Evolutionary conservation across 2,888 invertebrate genomes (phyloP).

Genomic region (Caenorhabditis sp.): DNA sequence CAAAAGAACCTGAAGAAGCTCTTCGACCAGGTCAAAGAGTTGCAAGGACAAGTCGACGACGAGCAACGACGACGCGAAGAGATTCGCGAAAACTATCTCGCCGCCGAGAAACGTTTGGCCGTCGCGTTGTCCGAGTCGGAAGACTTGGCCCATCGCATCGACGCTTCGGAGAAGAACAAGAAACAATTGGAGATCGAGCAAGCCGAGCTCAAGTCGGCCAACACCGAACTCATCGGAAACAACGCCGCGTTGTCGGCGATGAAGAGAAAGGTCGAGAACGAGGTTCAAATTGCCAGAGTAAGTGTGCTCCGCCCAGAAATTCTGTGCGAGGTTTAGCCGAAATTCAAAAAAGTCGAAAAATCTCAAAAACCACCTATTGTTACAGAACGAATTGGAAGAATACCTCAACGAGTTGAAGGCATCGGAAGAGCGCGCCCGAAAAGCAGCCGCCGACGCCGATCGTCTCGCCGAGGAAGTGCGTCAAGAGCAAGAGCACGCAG

Average conservation of each 20-base stretch:
- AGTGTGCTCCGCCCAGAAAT: no score
- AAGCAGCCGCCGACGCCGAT: conserved; percentile 95
- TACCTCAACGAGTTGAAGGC: conserved; percentile 97
- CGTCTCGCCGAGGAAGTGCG: conserved; percentile 93
- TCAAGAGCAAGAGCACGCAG: conserved; percentile 87
- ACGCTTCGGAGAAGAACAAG: conserved; percentile 57
- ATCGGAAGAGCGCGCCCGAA: conserved; percentile 90
- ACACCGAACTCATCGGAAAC: conserved; percentile 93
- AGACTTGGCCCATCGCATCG: conserved; percentile 59
- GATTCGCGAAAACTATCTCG: conserved; percentile 76
- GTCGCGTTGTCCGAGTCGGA: conserved; percentile 62
- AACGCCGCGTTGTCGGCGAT: conserved; percentile 87
- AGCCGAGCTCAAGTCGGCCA: conserved; percentile 77
- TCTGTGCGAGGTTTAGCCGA: no score
- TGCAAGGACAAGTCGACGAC: conserved; percentile 78
- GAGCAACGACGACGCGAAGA: conserved; percentile 97
- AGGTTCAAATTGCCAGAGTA: conserved; percentile 65
- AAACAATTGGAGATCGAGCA: conserved; percentile 78
- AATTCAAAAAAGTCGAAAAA: no score
- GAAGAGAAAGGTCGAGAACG: conserved; percentile 78
- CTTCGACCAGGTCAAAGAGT: conserved; percentile 77
- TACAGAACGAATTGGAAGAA: conserved; percentile 91
- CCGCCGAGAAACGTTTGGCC: conserved; percentile 66
- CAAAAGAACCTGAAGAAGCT: conserved; percentile 73
- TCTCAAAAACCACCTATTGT: neutral